Percentiles rank a stretch among this genome's conserved stretches.
Conservation (phyloP, 2,113 vertebrate genomes). For the Siniperca chuatsi region DNA sequence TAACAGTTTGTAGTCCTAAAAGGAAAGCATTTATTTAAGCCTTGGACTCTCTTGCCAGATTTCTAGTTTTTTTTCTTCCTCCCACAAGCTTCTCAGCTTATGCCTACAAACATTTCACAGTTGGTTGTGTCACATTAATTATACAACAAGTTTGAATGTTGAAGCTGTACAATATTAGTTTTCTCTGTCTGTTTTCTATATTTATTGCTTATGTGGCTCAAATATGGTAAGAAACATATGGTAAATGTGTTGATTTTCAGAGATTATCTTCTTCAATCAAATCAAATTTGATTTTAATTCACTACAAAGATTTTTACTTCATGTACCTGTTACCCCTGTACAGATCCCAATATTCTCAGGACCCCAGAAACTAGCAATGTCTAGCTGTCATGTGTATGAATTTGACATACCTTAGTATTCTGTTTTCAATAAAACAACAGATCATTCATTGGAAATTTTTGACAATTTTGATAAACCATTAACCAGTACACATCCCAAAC, state of each 20-base stretch:
- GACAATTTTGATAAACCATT: not conserved
- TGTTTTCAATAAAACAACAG: no score
- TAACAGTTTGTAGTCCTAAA: constrained; percentile 5
- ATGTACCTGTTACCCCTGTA: not conserved
- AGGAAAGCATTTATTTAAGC: not conserved
- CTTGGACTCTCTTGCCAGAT: constrained; percentile 16
- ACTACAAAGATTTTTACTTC: not conserved
- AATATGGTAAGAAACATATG: not conserved
- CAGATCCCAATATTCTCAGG: not conserved
- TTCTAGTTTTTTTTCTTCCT: constrained; percentile 9
- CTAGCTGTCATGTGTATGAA: not conserved
- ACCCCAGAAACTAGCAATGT: not conserved
- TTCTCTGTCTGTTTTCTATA: not conserved
- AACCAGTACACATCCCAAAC: not conserved
- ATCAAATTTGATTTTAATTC: not conserved
- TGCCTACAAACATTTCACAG: constrained; percentile 7
- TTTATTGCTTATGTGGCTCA: not conserved
- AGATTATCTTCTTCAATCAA: not conserved
- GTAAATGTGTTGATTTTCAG: not conserved
- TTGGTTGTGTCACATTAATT: constrained; percentile 17
- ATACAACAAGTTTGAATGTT: not conserved
- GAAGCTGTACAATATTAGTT: not conserved
- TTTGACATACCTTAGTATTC: not conserved
- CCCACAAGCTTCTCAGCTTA: constrained; percentile 14
- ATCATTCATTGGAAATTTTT: not conserved